A percentile compares a stretch with the other conserved stretches of the same genome.
These are phyloP conservation scores for Apodemus agrarius DNA, from an alignment of 2,797 vertebrate species.

Conservation along the genomic window DNA sequence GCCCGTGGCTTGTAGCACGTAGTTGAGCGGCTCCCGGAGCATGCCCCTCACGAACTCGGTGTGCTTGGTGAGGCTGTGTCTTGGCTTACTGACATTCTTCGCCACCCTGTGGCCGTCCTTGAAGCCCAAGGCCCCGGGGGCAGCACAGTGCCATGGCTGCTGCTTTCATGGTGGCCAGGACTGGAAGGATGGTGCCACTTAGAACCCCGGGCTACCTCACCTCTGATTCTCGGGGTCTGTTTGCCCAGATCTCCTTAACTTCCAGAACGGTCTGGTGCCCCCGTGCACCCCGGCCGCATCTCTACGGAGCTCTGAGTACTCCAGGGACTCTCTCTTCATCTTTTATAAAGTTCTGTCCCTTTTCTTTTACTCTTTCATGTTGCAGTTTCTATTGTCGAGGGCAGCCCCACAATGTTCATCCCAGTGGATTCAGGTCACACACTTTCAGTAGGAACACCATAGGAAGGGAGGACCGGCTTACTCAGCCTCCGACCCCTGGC, in stretches of 20 bases:
- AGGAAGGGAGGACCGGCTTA: background rate
- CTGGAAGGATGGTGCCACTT: background rate
- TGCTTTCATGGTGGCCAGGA: fast-evolving
- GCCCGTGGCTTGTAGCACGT: conserved; percentile 95
- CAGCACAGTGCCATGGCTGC: conserved; percentile 94
- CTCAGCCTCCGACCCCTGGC: background rate
- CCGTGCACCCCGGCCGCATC: fast-evolving
- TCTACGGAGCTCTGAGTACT: background rate
- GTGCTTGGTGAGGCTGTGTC: conserved; percentile 97
- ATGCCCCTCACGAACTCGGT: conserved; percentile 96
- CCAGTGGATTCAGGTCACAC: conserved; percentile 39
- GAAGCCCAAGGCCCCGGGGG: conserved; percentile 97
- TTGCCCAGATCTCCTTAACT: conserved; percentile 90
- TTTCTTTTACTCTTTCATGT: conserved; percentile 42
- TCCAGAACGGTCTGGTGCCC: conserved; percentile 17
- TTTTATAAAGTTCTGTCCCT: background rate
- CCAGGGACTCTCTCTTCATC: background rate
- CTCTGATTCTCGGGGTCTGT: conserved; percentile 91
- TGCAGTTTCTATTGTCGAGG: background rate
- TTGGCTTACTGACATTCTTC: conserved; percentile 94
- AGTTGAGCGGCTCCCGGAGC: conserved; percentile 96
- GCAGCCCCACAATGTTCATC: background rate
- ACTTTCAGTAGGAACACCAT: background rate
- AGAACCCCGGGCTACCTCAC: background rate
- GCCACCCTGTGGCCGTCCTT: conserved; percentile 96